These are phyloP conservation scores for Lucifuga dentata DNA, from an alignment of 2,113 vertebrate species.

Conservation along the genomic window DNA sequence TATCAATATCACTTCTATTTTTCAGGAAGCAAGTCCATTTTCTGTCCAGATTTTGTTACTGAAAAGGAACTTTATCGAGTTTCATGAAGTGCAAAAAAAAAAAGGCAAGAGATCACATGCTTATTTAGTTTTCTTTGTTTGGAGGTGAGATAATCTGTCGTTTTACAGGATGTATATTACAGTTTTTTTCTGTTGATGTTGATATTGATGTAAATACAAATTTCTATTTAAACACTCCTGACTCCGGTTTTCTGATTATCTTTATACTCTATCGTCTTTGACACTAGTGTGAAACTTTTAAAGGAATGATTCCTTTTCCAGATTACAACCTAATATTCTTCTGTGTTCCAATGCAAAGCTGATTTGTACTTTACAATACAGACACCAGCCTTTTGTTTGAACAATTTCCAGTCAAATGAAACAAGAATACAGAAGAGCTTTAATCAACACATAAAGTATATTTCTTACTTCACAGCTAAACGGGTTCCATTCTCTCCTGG, in stretches of 20 bases:
- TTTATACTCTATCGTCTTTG: too few species aligned
- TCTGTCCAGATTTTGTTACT: slow-evolving; percentile 73
- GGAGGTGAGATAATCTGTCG: slow-evolving; percentile 74
- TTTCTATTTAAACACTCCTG: slow-evolving; percentile 93
- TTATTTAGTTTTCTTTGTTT: slow-evolving; percentile 65
- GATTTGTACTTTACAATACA: too few species aligned
- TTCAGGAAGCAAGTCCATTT: slow-evolving; percentile 63
- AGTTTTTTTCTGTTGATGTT: slow-evolving; percentile 88
- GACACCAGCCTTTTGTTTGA: too few species aligned
- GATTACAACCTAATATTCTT: too few species aligned
- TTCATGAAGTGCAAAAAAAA: slow-evolving; percentile 71
- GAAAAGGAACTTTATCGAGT: slow-evolving; percentile 67
- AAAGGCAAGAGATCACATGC: slow-evolving; percentile 49
- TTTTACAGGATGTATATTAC: slow-evolving; percentile 88
- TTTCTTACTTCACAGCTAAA: too few species aligned
- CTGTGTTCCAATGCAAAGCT: too few species aligned
- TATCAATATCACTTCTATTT: slow-evolving; percentile 71
- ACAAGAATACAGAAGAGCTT: too few species aligned
- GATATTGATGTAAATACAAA: slow-evolving; percentile 98
- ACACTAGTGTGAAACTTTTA: too few species aligned
- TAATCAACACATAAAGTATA: too few species aligned
- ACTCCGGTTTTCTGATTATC: slow-evolving; percentile 34
- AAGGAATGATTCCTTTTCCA: too few species aligned
- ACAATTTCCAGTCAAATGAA: too few species aligned
- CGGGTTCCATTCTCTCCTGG: too few species aligned